Conservation (phyloP, 2,888 invertebrate species). For the Chironomus tentans region DNA sequence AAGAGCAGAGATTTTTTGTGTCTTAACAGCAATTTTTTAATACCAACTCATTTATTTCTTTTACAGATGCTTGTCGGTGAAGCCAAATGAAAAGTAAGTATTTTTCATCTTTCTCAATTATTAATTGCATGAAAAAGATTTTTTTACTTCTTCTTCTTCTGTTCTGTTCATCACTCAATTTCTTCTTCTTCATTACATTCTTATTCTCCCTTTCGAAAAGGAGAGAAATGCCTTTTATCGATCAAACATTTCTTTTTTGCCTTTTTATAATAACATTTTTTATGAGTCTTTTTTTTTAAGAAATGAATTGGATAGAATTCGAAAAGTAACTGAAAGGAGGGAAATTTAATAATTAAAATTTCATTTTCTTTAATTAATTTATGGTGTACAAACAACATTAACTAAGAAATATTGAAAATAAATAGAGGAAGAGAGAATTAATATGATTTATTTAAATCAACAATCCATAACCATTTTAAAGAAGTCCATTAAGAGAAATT, state of each 20-base stretch:
- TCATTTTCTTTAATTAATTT: background rate
- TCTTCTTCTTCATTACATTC: background rate
- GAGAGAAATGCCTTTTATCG: background rate
- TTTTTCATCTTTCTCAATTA: background rate
- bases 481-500: too few relatives aligned
- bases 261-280: too few relatives aligned
- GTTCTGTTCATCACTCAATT: background rate
- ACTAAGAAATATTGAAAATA: too few relatives aligned
- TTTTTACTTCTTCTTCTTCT: background rate
- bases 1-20: background rate
- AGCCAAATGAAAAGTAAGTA: slow-evolving; percentile 25
- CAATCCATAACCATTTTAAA: too few relatives aligned
- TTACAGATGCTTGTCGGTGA: slow-evolving; percentile 24
- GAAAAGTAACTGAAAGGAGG: background rate
- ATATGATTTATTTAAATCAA: too few relatives aligned
- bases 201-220: background rate
- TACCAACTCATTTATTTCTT: background rate
- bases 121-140: background rate
- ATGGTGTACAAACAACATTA: background rate
- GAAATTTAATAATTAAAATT: background rate
- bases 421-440: too few relatives aligned
- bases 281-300: background rate
- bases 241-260: background rate
- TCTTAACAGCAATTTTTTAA: background rate
- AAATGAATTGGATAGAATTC: background rate